Evolutionary conservation across 2,888 invertebrate species (phyloP).

Genomic region (Zygaena filipendulae): DNA sequence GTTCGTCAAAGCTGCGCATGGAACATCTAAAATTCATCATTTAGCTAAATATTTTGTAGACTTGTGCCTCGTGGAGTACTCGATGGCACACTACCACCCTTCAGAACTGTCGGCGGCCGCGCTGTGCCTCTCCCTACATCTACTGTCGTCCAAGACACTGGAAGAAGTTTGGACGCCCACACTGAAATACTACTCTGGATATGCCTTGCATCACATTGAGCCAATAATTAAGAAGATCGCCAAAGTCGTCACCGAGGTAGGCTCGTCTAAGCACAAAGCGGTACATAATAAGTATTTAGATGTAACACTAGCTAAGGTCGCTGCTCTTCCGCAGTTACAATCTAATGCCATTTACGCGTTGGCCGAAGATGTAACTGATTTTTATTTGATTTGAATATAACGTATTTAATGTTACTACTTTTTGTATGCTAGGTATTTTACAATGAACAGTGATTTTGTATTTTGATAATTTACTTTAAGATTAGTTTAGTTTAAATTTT

Average conservation of each 20-base stretch:
- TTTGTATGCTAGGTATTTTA: no score
- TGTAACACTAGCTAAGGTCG: slow-evolving; percentile 71
- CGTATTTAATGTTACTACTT: background rate
- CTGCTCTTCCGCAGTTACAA: slow-evolving; percentile 71
- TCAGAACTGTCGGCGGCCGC: slow-evolving; percentile 88
- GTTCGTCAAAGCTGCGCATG: slow-evolving; percentile 70
- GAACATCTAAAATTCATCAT: slow-evolving; percentile 73
- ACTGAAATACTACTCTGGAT: slow-evolving; percentile 80
- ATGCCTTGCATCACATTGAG: slow-evolving; percentile 74
- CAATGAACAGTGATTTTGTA: no score
- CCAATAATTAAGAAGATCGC: slow-evolving; percentile 78
- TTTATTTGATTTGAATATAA: slow-evolving; percentile 7
- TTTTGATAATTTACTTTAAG: no score
- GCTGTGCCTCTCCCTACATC: slow-evolving; percentile 74
- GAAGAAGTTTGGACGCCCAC: slow-evolving; percentile 78
- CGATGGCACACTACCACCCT: slow-evolving; percentile 80
- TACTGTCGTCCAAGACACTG: slow-evolving; percentile 60
- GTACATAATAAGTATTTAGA: slow-evolving; percentile 74
- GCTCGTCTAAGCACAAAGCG: slow-evolving; percentile 76
- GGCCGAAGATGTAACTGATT: slow-evolving; percentile 22
- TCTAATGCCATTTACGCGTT: slow-evolving; percentile 40
- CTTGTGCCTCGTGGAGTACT: slow-evolving; percentile 82
- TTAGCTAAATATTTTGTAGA: slow-evolving; percentile 94
- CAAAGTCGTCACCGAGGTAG: slow-evolving; percentile 73
- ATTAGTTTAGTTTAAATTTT: no score